Percentiles rank a stretch among this genome's conserved stretches.
Conservation (phyloP, 2,888 invertebrate species). For the Anthophora plumipes region DNA sequence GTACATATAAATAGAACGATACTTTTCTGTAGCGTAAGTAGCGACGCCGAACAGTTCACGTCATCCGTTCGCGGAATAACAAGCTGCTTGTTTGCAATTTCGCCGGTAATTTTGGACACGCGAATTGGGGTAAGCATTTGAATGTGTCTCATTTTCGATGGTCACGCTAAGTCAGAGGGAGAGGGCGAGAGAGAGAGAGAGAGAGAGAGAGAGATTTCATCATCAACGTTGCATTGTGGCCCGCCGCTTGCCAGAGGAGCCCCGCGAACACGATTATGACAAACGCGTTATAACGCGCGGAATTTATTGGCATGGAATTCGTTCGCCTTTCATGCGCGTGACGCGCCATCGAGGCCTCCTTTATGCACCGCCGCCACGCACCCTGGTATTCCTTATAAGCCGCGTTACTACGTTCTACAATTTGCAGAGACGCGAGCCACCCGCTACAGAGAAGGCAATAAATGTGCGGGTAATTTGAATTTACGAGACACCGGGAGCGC, state of each 20-base stretch:
- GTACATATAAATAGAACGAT: slow-evolving; percentile 10
- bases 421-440: neutral
- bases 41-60: slow-evolving; percentile 14
- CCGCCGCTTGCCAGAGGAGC: slow-evolving; percentile 48
- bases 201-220: slow-evolving; percentile 57
- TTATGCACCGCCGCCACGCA: neutral
- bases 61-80: slow-evolving; percentile 35
- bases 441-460: slow-evolving; percentile 13
- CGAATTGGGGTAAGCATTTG: slow-evolving; percentile 65
- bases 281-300: slow-evolving; percentile 69
- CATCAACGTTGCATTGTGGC: slow-evolving; percentile 67
- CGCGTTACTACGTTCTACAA: slow-evolving; percentile 7
- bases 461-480: slow-evolving; percentile 38
- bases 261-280: slow-evolving; percentile 67
- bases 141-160: slow-evolving; percentile 66
- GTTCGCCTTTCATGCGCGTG: slow-evolving; percentile 60
- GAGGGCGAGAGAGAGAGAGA: too few relatives aligned
- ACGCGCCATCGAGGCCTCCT: slow-evolving; percentile 17
- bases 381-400: slow-evolving; percentile 11
- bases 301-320: slow-evolving; percentile 68
- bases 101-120: slow-evolving; percentile 57
- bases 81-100: slow-evolving; percentile 59
- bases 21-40: neutral
- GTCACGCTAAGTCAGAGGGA: slow-evolving; percentile 38
- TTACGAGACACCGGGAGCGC: slow-evolving; percentile 17